phyloP scores from a whole-genome alignment of 2,888 invertebrate species.

The Masnerella sp. region DNA sequence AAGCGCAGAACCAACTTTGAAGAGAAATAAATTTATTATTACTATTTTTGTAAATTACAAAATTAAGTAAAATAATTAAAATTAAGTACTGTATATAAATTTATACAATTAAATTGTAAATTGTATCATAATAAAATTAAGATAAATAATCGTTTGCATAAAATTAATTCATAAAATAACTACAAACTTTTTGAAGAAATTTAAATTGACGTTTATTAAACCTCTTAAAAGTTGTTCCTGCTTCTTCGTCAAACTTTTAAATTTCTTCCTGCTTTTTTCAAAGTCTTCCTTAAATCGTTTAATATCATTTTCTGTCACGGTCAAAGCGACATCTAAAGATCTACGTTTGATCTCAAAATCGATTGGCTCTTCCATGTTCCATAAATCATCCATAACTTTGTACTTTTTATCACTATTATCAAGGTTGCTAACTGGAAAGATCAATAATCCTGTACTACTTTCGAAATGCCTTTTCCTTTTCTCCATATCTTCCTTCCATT shows the following conservation, averaged over 20 bases:
- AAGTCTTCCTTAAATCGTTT: constrained; percentile 83
- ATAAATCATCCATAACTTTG: constrained; percentile 73
- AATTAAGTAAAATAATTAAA: too few relatives aligned
- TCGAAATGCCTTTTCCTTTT: constrained; percentile 78
- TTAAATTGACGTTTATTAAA: too few relatives aligned
- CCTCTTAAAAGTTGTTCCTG: constrained; percentile 93
- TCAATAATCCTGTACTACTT: constrained; percentile 75
- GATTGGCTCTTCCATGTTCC: constrained; percentile 73
- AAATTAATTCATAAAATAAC: too few relatives aligned
- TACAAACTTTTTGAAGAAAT: too few relatives aligned
- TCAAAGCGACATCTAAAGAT: constrained; percentile 65
- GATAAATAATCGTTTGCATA: too few relatives aligned
- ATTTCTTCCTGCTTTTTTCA: constrained; percentile 87
- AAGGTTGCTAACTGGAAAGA: constrained; percentile 68
- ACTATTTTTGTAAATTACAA: too few relatives aligned
- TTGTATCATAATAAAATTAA: too few relatives aligned
- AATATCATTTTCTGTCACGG: constrained; percentile 69
- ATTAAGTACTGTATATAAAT: too few relatives aligned
- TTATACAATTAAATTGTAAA: too few relatives aligned
- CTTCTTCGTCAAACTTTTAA: constrained; percentile 90
- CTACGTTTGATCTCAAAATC: constrained; percentile 73
- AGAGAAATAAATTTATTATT: too few relatives aligned
- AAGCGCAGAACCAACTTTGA: too few relatives aligned
- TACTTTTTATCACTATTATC: constrained; percentile 72
- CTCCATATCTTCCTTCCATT: constrained; percentile 90